Evolutionary conservation across 2,888 invertebrate species (phyloP).

Genomic region (Latheticus oryzae): DNA sequence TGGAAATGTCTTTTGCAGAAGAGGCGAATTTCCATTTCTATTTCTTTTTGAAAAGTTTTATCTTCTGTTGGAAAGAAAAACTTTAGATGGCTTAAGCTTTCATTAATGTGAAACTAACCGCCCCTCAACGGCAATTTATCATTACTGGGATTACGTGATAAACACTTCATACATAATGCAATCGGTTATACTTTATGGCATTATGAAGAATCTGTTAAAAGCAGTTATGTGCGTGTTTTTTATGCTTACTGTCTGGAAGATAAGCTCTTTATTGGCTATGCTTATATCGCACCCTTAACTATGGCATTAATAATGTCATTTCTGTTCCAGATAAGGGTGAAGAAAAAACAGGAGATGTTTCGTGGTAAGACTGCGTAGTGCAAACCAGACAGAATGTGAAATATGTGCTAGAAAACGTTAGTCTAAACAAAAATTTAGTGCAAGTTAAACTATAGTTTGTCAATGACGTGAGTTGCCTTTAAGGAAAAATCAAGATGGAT

Average conservation of each 20-base stretch:
- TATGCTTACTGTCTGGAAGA: conserved; percentile 5
- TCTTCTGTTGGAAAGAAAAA: conserved; percentile 3
- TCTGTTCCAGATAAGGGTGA: conserved; percentile 33
- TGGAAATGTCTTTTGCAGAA: not conserved
- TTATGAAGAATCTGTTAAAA: conserved; percentile 27
- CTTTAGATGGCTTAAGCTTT: conserved; percentile 5
- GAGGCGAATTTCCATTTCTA: conserved; percentile 1
- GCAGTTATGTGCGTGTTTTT: conserved; percentile 11
- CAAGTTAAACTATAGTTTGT: conserved; percentile 38
- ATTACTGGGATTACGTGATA: conserved; percentile 31
- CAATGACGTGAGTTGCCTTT: conserved; percentile 34
- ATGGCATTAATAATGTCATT: conserved; percentile 37
- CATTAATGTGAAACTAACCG: conserved; percentile 22
- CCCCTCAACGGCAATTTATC: conserved; percentile 18
- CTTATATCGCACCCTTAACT: conserved; percentile 22
- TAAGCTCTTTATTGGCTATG: conserved; percentile 27
- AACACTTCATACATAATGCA: conserved; percentile 38
- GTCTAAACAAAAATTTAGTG: conserved; percentile 30
- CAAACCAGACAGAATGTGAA: conserved; percentile 31
- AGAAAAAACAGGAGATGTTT: conserved; percentile 4
- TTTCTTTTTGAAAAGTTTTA: conserved; percentile 14
- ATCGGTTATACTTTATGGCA: conserved; percentile 18
- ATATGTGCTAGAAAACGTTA: conserved; percentile 6
- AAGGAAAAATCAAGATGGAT: conserved; percentile 38
- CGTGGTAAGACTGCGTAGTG: conserved; percentile 12